Percentiles rank a stretch among this genome's conserved stretches.
Conservation (phyloP, 2,888 invertebrate species). For the Acrocera orbiculus region DNA sequence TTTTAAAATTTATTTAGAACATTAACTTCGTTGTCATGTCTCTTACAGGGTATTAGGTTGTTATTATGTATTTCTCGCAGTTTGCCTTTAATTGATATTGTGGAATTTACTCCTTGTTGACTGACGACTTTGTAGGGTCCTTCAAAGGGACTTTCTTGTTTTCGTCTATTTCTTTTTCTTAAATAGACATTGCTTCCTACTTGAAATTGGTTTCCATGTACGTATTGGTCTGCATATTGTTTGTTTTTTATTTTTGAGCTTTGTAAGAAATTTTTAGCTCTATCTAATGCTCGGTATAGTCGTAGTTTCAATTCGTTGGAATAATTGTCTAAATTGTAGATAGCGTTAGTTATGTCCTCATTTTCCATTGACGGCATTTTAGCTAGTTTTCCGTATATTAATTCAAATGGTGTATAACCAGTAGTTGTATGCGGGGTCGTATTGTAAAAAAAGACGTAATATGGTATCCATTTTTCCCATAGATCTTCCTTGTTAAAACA, state of each 20-base stretch:
- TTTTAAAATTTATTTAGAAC: no score
- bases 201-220: background rate
- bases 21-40: no score
- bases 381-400: background rate
- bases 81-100: background rate
- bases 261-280: background rate
- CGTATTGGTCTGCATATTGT: background rate
- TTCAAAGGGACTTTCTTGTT: background rate
- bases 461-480: slow-evolving; percentile 4
- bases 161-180: background rate
- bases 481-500: slow-evolving; percentile 1
- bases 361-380: background rate
- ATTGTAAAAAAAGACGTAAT: slow-evolving; percentile 3
- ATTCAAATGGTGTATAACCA: slow-evolving; percentile 1
- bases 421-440: background rate
- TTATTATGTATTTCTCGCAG: background rate
- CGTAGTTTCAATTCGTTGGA: background rate
- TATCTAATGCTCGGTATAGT: background rate
- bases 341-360: no score
- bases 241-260: background rate
- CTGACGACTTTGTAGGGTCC: background rate
- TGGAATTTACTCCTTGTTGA: background rate
- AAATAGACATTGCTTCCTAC: background rate
- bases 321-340: background rate
- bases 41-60: no score